Evolutionary conservation across 2,888 invertebrate species (phyloP), one percentile per base, ranked within the genome.

Genomic region (Sisyra terminalis): DNA sequence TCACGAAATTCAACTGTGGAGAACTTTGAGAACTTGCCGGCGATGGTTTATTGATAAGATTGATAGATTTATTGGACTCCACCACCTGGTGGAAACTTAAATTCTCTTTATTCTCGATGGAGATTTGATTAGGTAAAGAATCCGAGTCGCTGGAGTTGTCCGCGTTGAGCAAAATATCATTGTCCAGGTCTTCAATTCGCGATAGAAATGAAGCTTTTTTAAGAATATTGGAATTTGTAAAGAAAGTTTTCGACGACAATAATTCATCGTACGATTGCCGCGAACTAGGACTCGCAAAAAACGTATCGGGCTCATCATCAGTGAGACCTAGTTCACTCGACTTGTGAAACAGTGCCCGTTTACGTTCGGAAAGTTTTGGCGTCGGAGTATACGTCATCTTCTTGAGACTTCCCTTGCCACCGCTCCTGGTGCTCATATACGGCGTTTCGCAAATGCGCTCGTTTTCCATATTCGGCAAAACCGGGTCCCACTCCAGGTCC

Each of bases 301-400:
- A 18, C 10, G 37, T 8, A 6, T 37, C 37, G n/a, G 7, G 8
- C 18, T 37, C 37, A n/a, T 37, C 37, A 18, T 11, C 37, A 17
- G 18, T 37, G 3, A 18, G 37, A 6, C n/a, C 18, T 9, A n/a
- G 3, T 15, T 17, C 18, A 4, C n/a, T 8, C 15, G 11, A 11
- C 10, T 32, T 14, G 8, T 13, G 11, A 52, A 80, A 78, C 48
- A 78, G 61, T 48, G 72, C 70, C 48, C 77, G 71, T 52, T 78
- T 74, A 18, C 77, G 65, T 49, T 74, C 74, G 1, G 71, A 66
- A 56, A 75, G 64, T 51, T 69, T 69, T 2, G 75, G 71, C 2
- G 77, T 75, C 48, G 67, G 66, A 37, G 50, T 59, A 32, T 41
- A 34, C 8, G 11, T 14, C 5, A 14, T 3, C n/a, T 32, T 32